phyloP scores from a whole-genome alignment of 2,797 vertebrate genomes.

The Ceryle rudis region DNA sequence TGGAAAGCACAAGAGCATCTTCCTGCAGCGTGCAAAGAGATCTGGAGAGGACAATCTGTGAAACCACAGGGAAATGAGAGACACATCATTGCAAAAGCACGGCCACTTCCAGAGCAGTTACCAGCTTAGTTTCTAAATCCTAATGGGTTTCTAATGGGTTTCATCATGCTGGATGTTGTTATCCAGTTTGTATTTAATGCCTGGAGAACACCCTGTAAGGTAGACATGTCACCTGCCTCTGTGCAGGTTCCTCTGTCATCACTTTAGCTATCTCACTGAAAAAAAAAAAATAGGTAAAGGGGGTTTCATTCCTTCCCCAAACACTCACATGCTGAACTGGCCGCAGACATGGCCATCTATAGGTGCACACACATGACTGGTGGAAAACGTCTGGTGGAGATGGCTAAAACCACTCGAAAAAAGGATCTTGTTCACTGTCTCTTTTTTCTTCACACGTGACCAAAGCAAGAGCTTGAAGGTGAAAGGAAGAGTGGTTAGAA shows the following conservation, averaged over 20 bases:
- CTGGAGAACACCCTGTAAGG: neutral
- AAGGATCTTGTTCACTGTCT: rapidly evolving
- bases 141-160: too few species aligned
- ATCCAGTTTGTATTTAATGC: neutral
- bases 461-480: neutral
- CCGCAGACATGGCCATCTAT: rapidly evolving
- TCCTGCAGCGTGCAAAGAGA: rapidly evolving
- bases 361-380: too few species aligned
- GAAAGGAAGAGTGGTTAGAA: neutral
- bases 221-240: too few species aligned
- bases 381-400: neutral
- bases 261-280: neutral
- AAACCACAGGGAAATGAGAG: neutral
- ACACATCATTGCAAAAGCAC: neutral
- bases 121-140: neutral
- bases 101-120: neutral
- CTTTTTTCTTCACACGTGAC: neutral
- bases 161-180: neutral
- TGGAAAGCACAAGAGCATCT: neutral
- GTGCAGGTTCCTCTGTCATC: neutral
- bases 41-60: neutral
- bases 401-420: neutral
- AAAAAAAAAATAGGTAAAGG: neutral
- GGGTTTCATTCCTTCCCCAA: neutral
- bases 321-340: neutral